phyloP scores from a whole-genome alignment of 2,888 invertebrate genomes.

The Spatulosminthurus flaviceps region DNA sequence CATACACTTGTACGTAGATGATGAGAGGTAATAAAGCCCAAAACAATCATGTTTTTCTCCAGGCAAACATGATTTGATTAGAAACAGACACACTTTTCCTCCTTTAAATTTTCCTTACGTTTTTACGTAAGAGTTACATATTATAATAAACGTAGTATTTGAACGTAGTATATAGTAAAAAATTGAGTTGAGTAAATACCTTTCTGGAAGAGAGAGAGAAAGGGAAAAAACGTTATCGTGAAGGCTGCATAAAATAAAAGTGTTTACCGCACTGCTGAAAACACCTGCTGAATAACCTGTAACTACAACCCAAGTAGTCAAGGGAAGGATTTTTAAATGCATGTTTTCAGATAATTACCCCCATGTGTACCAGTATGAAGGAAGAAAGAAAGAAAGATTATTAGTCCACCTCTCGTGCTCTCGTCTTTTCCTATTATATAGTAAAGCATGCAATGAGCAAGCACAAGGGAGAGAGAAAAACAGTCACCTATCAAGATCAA shows the following conservation, averaged over 20 bases:
- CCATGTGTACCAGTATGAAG: not conserved
- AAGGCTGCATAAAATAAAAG: not conserved
- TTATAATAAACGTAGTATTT: too few species aligned
- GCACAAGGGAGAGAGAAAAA: constrained; percentile 21
- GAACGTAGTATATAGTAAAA: too few species aligned
- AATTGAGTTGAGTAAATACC: too few species aligned
- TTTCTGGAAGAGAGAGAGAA: not conserved
- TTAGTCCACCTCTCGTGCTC: not conserved
- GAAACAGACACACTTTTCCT: constrained; percentile 9
- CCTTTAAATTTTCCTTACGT: not conserved
- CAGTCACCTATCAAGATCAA: constrained; percentile 43
- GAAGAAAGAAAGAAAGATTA: not conserved
- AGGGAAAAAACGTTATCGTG: not conserved
- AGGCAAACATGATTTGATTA: constrained; percentile 38
- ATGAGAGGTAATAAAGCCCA: constrained; percentile 1
- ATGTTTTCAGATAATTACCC: constrained; percentile 49
- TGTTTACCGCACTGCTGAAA: constrained; percentile 31
- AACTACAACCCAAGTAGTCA: not conserved
- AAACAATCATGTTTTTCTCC: constrained; percentile 13
- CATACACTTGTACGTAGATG: not conserved
- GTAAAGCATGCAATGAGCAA: constrained; percentile 15
- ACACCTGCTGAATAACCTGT: constrained; percentile 34
- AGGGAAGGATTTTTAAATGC: constrained; percentile 15
- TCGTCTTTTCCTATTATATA: not conserved
- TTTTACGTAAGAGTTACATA: too few species aligned